Evolutionary conservation across 2,797 vertebrate species (phyloP).

Genomic region (Manis javanica): DNA sequence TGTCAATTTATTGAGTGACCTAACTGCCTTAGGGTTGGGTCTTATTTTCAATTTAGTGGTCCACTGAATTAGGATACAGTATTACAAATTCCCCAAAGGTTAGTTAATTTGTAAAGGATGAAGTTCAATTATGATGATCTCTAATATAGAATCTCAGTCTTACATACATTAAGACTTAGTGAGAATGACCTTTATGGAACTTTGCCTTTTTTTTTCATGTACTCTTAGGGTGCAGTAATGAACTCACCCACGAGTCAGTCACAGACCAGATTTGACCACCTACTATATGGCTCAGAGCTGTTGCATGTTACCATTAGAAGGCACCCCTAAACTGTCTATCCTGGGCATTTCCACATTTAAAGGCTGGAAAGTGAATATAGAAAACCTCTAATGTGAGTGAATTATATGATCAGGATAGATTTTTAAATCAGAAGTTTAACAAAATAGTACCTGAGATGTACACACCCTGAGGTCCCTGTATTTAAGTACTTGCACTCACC

Average conservation of each 20-base stretch:
- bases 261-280: background rate
- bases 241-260: background rate
- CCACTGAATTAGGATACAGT: background rate
- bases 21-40: background rate
- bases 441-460: background rate
- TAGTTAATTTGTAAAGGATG: slow-evolving; percentile 25
- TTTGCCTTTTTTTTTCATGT: background rate
- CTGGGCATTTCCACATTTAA: background rate
- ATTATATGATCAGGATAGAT: background rate
- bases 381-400: background rate
- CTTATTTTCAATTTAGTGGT: background rate
- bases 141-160: background rate
- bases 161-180: background rate
- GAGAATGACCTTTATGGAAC: background rate
- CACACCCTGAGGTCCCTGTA: background rate
- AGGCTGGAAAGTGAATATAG: background rate
- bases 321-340: background rate
- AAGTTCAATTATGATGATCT: background rate
- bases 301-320: background rate
- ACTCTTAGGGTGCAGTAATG: background rate
- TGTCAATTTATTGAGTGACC: background rate
- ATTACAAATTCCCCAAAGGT: background rate
- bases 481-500: background rate
- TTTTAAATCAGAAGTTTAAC: background rate
- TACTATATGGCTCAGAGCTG: background rate